Evolutionary conservation across 2,797 vertebrate genomes (phyloP), one percentile per base, ranked within the genome.

Genomic region (Sus cebifrons): DNA sequence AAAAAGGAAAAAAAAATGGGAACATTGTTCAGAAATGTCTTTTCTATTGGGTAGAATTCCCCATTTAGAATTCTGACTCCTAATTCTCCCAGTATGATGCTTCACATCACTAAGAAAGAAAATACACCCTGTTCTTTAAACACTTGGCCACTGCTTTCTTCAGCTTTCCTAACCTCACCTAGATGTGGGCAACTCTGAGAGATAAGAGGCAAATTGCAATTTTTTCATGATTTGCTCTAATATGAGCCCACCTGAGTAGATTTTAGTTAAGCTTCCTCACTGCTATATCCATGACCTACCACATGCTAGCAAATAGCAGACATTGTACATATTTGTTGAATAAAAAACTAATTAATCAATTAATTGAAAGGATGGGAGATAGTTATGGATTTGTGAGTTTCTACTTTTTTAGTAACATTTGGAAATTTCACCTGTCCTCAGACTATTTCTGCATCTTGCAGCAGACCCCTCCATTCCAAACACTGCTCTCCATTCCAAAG

Each of bases 41-140:
- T 36, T 93, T 73, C 44, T 73, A 15, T 52, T 44, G 52, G 40
- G 56, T 5, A 75, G 56, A 85, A 54, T 82, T 49, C 29, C 21
- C 73, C 92, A 18, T 79, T 82, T 83, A 62, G 36, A 77, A 87
- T 17, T 13, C 1, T 89, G 44, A 84, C 23, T 89, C 20, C 9
- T 85, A 70, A 54, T 29, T 82, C 52, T 52, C 36, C 89, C 25
- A 7, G 10, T 79, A 21, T 44, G 54, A 52, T 56, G 23, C 3
- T 85, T 67, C 54, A 11, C 77, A 54, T 62, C 17, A 40, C 71
- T 89, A 56, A 81, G 68, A 95, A 89, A 86, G 49, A 83, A 91
- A 94, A 85, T 0, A 0, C 25, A 27, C 23, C 29, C 25, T 49
- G 15, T 78, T 62, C 15, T 94, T 92, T 77, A 36, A 36, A 36